A percentile compares a stretch with the other conserved stretches of the same genome.
phyloP scores from a whole-genome alignment of 2,113 vertebrate species.

The Silurus asotus region DNA sequence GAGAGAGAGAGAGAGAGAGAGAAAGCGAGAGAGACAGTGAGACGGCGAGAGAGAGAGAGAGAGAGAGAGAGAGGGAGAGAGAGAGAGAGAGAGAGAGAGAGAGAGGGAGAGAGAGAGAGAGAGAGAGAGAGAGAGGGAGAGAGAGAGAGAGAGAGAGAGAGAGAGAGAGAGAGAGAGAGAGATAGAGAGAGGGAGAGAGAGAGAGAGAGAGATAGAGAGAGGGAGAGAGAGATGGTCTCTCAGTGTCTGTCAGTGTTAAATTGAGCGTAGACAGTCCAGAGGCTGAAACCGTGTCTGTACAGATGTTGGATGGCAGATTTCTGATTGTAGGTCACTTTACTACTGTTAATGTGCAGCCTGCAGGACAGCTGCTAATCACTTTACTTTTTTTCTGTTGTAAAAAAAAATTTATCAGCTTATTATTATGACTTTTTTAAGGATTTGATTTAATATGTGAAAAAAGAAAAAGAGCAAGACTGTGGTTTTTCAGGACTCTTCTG shows the following conservation, averaged over 20 bases:
- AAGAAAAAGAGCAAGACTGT: neutral
- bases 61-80: too few species aligned
- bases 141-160: too few species aligned
- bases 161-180: slow-evolving; percentile 50
- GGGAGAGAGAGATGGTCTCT: too few species aligned
- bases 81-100: too few species aligned
- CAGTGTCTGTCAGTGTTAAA: slow-evolving; percentile 74
- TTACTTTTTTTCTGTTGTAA: too few species aligned
- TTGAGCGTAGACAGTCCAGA: slow-evolving; percentile 80
- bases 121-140: too few species aligned
- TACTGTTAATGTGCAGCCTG: neutral
- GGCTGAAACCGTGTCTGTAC: slow-evolving; percentile 74
- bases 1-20: too few species aligned
- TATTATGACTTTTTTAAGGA: neutral
- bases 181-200: too few species aligned
- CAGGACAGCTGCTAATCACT: slow-evolving; percentile 30
- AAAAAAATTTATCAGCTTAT: neutral
- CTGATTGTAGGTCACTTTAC: slow-evolving; percentile 35
- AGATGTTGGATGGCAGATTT: slow-evolving; percentile 74
- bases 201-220: too few species aligned
- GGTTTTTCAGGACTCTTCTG: neutral
- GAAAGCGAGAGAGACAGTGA: too few species aligned
- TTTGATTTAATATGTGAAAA: neutral
- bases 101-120: too few species aligned
- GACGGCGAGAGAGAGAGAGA: too few species aligned